phyloP scores from a whole-genome alignment of 2,113 vertebrate species.

The Rhynchomys soricoides region DNA sequence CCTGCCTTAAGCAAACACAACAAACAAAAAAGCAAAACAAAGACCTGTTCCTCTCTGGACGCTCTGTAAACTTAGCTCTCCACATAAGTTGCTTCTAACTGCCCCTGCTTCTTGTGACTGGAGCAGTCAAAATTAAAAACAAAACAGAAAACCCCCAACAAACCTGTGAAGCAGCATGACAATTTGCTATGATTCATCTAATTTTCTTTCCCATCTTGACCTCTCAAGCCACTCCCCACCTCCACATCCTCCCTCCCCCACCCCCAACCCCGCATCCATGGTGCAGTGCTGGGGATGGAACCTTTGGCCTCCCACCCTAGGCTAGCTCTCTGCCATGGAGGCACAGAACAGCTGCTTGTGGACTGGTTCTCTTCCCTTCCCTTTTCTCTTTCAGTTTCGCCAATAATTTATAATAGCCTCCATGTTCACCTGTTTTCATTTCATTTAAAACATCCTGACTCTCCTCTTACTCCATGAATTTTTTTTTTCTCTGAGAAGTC shows the following conservation, averaged over 20 bases:
- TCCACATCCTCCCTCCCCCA: background rate
- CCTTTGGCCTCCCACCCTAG: no score
- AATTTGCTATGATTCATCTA: background rate
- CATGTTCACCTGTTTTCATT: background rate
- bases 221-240: background rate
- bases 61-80: background rate
- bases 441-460: slow-evolving; percentile 45
- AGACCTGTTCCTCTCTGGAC: background rate
- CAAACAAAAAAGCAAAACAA: background rate
- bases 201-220: slow-evolving; percentile 26
- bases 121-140: background rate
- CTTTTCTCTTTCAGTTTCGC: background rate
- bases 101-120: background rate
- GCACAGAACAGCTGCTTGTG: no score
- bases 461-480: background rate
- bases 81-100: background rate
- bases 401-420: slow-evolving; percentile 29
- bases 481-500: slow-evolving; percentile 8
- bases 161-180: background rate
- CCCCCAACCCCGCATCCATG: no score
- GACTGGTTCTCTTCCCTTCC: background rate
- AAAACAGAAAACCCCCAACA: background rate
- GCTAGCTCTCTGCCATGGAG: background rate
- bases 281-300: background rate
- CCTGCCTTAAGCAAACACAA: background rate